phyloP scores from a whole-genome alignment of 1,140 invertebrate genomes.

The Mizuhopecten yessoensis region DNA sequence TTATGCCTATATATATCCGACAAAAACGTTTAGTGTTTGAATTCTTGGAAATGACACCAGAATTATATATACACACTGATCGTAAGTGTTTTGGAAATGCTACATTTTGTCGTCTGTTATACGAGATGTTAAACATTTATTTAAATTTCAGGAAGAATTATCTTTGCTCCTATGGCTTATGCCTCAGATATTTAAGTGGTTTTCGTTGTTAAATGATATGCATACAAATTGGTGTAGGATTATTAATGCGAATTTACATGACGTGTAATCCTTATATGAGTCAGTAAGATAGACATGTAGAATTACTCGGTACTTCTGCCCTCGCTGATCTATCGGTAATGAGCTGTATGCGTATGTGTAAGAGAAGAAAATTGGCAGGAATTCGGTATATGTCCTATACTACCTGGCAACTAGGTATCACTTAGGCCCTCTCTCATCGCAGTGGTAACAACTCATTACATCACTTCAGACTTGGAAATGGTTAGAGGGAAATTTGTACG shows the following conservation, averaged over 20 bases:
- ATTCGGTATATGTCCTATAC: neutral
- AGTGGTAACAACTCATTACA: neutral
- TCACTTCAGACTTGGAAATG: neutral
- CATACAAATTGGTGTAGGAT: neutral
- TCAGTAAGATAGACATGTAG: neutral
- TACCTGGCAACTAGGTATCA: neutral
- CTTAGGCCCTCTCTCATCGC: neutral
- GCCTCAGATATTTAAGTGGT: neutral
- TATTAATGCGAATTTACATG: neutral
- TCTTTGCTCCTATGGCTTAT: neutral
- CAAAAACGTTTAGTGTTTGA: no score
- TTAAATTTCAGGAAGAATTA: no score
- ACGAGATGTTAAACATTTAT: no score
- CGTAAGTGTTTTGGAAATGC: no score
- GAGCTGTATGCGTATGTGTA: neutral
- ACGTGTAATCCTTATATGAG: neutral
- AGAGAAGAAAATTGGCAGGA: slow-evolving; percentile 31
- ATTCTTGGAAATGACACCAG: no score
- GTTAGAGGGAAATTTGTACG: neutral
- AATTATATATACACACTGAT: no score
- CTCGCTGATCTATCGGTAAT: neutral
- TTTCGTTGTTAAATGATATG: neutral
- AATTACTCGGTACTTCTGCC: neutral
- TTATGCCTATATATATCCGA: no score
- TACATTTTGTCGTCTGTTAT: no score